A percentile compares a stretch with the other conserved stretches of the same genome.
These are phyloP conservation scores for Myopa tessellatipennis DNA, from an alignment of 2,888 invertebrate species.

Conservation along the genomic window DNA sequence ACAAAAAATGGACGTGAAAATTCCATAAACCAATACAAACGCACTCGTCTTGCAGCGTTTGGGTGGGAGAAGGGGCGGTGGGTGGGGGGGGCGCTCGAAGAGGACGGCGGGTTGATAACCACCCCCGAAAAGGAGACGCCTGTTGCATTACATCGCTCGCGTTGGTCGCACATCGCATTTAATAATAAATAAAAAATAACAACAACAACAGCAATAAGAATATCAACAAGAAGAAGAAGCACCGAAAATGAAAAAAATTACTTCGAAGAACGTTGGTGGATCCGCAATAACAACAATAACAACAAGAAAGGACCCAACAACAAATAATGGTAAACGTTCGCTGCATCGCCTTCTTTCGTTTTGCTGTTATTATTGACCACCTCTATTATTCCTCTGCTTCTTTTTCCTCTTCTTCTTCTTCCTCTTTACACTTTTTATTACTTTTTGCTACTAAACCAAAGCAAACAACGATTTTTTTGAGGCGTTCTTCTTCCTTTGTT, in stretches of 20 bases:
- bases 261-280: slow-evolving; percentile 36
- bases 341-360: neutral
- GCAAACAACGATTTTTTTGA: too few relatives aligned
- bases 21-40: slow-evolving; percentile 23
- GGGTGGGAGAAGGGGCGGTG: neutral
- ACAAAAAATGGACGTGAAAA: slow-evolving; percentile 43
- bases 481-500: too few relatives aligned
- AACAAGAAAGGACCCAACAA: neutral
- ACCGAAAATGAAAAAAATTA: slow-evolving; percentile 48
- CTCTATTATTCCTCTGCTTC: neutral
- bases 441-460: too few relatives aligned
- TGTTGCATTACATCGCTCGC: slow-evolving; percentile 54
- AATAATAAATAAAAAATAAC: slow-evolving; percentile 12
- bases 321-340: slow-evolving; percentile 1
- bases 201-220: slow-evolving; percentile 33
- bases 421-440: neutral
- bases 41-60: neutral
- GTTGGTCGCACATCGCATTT: neutral
- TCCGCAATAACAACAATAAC: slow-evolving; percentile 7
- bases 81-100: neutral
- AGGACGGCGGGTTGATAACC: neutral
- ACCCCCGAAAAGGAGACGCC: slow-evolving; percentile 41
- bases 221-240: slow-evolving; percentile 33
- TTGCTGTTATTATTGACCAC: neutral
- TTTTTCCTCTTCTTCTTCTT: neutral